Percentiles rank a stretch among this genome's conserved stretches.
phyloP scores from a whole-genome alignment of 1,140 invertebrate species.

The Phocides pigmalion region DNA sequence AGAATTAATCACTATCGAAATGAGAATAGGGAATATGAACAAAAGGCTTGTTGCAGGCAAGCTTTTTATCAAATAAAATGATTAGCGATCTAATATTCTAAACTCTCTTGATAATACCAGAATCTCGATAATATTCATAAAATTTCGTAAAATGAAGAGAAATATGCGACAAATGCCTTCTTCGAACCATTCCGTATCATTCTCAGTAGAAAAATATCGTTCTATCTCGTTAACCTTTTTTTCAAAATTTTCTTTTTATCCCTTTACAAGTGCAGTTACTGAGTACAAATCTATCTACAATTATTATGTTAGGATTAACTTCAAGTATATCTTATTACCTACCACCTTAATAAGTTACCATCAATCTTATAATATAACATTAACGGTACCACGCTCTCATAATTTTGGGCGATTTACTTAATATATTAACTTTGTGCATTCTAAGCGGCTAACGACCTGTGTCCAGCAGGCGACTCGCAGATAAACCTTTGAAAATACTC shows the following conservation, averaged over 20 bases:
- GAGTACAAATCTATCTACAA: constrained; percentile 32
- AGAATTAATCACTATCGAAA: too few relatives aligned
- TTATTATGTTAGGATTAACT: constrained; percentile 32
- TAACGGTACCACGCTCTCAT: constrained; percentile 1
- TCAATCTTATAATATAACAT: constrained; percentile 1
- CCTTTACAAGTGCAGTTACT: constrained; percentile 30
- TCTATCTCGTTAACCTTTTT: constrained; percentile 40
- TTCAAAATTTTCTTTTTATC: constrained; percentile 35
- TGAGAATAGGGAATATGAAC: too few relatives aligned
- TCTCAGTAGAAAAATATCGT: constrained; percentile 48
- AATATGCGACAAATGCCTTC: neutral
- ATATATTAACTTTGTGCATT: constrained; percentile 67
- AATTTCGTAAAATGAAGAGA: neutral
- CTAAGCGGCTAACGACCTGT: constrained; percentile 58
- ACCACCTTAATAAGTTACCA: neutral
- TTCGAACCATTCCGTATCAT: neutral
- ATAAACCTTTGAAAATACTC: constrained; percentile 24
- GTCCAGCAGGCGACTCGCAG: constrained; percentile 35
- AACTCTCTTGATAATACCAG: too few relatives aligned
- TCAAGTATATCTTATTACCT: constrained; percentile 7
- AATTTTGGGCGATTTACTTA: constrained; percentile 32
- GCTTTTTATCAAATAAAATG: too few relatives aligned
- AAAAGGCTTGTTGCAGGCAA: too few relatives aligned
- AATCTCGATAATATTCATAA: too few relatives aligned
- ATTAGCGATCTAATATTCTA: too few relatives aligned